These are phyloP conservation scores for Halocynthia roretzi DNA, from an alignment of 23 tunicate species.

Conservation along the genomic window DNA sequence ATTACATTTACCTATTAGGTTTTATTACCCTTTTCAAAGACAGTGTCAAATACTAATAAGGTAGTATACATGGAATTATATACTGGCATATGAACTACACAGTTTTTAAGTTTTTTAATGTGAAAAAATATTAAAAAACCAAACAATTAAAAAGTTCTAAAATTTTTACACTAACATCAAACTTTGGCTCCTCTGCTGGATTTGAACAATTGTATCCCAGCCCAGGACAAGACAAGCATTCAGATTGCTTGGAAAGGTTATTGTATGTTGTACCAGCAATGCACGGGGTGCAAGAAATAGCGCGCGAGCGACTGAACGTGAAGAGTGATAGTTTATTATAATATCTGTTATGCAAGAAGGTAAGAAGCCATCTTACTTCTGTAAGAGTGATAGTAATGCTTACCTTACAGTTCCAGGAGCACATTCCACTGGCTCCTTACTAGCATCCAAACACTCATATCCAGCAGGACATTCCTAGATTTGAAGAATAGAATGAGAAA, in stretches of 20 bases:
- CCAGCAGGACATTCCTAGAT: slow-evolving; percentile 72
- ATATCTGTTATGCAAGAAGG: background rate
- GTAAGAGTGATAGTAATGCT: background rate
- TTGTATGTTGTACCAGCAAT: slow-evolving; percentile 49
- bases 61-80: too few species aligned
- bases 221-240: slow-evolving; percentile 59
- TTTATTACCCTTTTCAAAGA: too few species aligned
- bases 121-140: background rate
- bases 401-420: slow-evolving; percentile 61
- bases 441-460: slow-evolving; percentile 11
- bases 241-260: slow-evolving; percentile 32
- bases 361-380: background rate
- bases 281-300: slow-evolving; percentile 40
- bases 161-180: slow-evolving; percentile 20
- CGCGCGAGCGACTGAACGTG: slow-evolving; percentile 29
- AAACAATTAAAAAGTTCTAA: background rate
- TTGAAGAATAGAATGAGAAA: background rate
- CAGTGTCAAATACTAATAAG: too few species aligned
- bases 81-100: background rate
- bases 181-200: slow-evolving; percentile 27
- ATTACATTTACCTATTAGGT: too few species aligned
- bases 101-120: background rate
- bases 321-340: background rate
- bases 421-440: slow-evolving; percentile 31
- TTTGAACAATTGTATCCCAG: slow-evolving; percentile 57